phyloP scores from a whole-genome alignment of 2,888 invertebrate genomes.

The Diachrysia chrysitis region DNA sequence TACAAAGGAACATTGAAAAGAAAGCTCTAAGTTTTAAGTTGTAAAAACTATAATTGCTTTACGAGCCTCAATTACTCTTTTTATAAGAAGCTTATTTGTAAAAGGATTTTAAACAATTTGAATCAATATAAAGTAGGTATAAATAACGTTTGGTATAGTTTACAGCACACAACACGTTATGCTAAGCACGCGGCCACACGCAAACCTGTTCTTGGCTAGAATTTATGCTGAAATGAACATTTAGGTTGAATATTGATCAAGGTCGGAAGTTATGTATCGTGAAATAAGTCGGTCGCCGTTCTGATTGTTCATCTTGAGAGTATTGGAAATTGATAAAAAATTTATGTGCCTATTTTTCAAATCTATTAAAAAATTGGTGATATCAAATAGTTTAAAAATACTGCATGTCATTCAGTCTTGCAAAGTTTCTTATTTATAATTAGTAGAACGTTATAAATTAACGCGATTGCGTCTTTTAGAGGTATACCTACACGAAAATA shows the following conservation, averaged over 20 bases:
- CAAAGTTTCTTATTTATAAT: too few relatives aligned
- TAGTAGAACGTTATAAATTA: too few relatives aligned
- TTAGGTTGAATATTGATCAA: conserved; percentile 69
- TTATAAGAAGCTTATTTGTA: neutral
- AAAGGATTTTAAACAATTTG: neutral
- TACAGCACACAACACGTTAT: conserved; percentile 41
- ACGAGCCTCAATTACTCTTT: neutral
- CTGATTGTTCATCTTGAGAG: conserved; percentile 8
- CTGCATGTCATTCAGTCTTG: too few relatives aligned
- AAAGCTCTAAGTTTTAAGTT: neutral
- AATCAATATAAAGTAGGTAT: conserved; percentile 2
- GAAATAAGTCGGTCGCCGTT: conserved; percentile 15
- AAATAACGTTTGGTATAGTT: conserved; percentile 18
- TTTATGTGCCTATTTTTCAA: too few relatives aligned
- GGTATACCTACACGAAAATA: too few relatives aligned
- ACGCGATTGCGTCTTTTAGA: neutral
- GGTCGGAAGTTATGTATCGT: conserved; percentile 53
- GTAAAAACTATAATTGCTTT: neutral
- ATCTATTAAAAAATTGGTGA: too few relatives aligned
- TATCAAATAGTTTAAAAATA: too few relatives aligned
- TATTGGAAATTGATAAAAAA: neutral
- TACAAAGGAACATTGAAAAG: neutral
- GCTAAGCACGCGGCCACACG: conserved; percentile 60
- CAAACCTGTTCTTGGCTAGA: conserved; percentile 57
- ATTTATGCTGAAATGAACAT: conserved; percentile 64